Evolutionary conservation across 2,888 invertebrate species (phyloP).

Genomic region (Sesia apiformis): DNA sequence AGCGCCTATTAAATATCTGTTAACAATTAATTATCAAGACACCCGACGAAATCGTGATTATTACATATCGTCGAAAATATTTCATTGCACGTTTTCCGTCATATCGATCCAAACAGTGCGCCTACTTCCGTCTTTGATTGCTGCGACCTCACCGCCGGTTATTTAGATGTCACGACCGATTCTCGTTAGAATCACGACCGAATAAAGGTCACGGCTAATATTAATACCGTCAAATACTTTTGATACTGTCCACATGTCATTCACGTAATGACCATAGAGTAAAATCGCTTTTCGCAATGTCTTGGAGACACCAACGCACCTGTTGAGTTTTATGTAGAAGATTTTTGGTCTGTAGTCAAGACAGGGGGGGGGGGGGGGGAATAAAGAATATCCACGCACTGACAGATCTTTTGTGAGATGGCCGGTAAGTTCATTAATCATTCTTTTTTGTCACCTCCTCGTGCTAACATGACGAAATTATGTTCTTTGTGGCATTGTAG

Average conservation of each 20-base stretch:
- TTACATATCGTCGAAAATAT: conserved; percentile 21
- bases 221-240: conserved; percentile 34
- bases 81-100: conserved; percentile 48
- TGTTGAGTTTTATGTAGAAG: not conserved
- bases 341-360: conserved; percentile 18
- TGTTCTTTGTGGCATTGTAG: conserved; percentile 56
- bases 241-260: conserved; percentile 33
- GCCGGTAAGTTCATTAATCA: conserved; percentile 59
- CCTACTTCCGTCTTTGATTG: conserved; percentile 64
- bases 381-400: conserved; percentile 36
- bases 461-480: conserved; percentile 64
- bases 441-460: conserved; percentile 62
- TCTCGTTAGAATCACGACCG: conserved; percentile 48
- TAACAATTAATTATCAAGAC: not conserved
- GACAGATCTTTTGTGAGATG: conserved; percentile 52
- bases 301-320: not conserved
- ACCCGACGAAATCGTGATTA: conserved; percentile 7
- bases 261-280: conserved; percentile 1
- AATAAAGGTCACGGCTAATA: conserved; percentile 57
- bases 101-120: conserved; percentile 21
- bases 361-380: conserved; percentile 13
- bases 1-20: not conserved
- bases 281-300: not conserved
- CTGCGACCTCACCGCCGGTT: conserved; percentile 50
- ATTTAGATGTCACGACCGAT: conserved; percentile 67